A percentile compares a stretch with the other conserved stretches of the same genome.
These are phyloP conservation scores for Tipula lateralis DNA, from an alignment of 2,888 invertebrate genomes.

Conservation along the genomic window DNA sequence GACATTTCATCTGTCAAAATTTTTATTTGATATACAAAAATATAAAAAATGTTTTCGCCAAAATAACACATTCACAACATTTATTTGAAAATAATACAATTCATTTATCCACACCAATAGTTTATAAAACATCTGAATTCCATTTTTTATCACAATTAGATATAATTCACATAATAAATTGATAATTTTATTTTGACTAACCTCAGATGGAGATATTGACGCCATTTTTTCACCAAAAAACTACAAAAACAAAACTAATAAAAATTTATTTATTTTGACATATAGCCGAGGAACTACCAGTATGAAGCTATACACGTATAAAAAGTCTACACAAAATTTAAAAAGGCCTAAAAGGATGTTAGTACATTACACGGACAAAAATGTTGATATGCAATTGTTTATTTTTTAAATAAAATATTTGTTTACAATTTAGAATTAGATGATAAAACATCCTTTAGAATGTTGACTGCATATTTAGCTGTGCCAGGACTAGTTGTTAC, in stretches of 20 bases:
- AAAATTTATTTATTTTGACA: conserved; percentile 28
- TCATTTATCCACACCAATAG: not conserved
- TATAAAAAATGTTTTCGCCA: not conserved
- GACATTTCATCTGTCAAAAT: not conserved
- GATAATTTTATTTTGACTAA: conserved; percentile 28
- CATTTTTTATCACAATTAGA: not conserved
- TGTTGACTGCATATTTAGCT: conserved; percentile 65
- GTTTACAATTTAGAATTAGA: not conserved
- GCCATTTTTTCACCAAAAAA: conserved; percentile 32
- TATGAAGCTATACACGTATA: not conserved
- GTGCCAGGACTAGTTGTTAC: conserved; percentile 87
- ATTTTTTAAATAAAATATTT: not conserved
- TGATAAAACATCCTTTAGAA: conserved; percentile 50
- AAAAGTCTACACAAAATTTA: not conserved
- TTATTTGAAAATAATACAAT: not conserved
- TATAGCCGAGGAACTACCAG: not conserved
- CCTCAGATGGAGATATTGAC: conserved; percentile 34
- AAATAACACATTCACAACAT: not conserved
- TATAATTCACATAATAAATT: not conserved
- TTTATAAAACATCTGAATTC: not conserved
- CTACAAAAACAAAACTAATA: conserved; percentile 30
- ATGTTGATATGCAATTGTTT: not conserved
- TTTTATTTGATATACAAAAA: not conserved
- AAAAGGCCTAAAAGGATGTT: not conserved
- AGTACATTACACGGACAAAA: not conserved